Evolutionary conservation across 2,888 invertebrate species (phyloP).

Genomic region (Agrotis exclamationis): DNA sequence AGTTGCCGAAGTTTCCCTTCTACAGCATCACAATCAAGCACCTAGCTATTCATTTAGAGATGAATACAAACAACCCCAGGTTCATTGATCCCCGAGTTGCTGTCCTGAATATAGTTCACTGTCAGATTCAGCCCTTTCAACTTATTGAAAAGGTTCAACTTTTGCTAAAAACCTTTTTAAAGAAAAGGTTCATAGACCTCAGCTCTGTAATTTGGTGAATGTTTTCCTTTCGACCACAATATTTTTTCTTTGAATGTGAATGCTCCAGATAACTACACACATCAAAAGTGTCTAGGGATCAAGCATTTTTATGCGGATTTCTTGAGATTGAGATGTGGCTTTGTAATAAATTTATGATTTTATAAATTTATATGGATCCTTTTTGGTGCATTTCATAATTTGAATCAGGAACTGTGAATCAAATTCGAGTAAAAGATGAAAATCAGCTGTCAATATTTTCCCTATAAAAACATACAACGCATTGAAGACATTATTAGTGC

Average conservation of each 20-base stretch:
- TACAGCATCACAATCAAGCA: constrained; percentile 30
- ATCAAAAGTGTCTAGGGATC: no score
- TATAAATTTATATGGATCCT: no score
- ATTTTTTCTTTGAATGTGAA: constrained; percentile 20
- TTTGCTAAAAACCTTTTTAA: constrained; percentile 27
- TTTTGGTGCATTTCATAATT: no score
- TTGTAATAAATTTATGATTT: no score
- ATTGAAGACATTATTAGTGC: no score
- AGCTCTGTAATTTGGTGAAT: constrained; percentile 13
- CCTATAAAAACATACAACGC: no score
- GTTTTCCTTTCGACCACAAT: constrained; percentile 16
- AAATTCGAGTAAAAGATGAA: no score
- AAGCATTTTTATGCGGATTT: no score
- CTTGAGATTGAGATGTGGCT: no score
- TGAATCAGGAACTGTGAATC: no score
- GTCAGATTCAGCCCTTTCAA: constrained; percentile 45
- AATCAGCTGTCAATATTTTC: no score
- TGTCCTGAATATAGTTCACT: constrained; percentile 39
- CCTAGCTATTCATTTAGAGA: constrained; percentile 32
- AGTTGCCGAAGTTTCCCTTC: constrained; percentile 22
- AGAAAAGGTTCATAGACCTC: constrained; percentile 52
- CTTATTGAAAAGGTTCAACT: constrained; percentile 40
- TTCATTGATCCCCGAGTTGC: constrained; percentile 47
- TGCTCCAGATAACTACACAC: constrained; percentile 18
- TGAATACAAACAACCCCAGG: constrained; percentile 20